Percentiles rank a stretch among this genome's conserved stretches.
These are phyloP conservation scores for Tokudaia muenninki DNA, from an alignment of 2,797 vertebrate species.

Conservation along the genomic window DNA sequence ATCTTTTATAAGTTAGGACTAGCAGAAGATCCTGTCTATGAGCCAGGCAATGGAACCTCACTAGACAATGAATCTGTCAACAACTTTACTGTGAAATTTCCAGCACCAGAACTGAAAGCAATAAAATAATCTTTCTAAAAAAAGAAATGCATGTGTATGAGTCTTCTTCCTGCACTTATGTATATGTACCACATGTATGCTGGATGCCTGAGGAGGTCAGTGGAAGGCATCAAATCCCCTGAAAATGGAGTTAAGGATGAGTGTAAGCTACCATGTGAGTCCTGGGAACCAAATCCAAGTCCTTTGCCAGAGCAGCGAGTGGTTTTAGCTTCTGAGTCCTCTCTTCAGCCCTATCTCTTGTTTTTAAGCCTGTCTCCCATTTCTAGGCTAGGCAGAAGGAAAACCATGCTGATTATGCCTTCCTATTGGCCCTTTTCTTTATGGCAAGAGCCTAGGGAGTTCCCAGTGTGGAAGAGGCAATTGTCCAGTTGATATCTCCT, in stretches of 20 bases:
- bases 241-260: neutral
- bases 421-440: neutral
- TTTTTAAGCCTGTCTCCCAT: neutral
- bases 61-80: neutral
- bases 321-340: neutral
- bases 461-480: neutral
- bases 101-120: neutral
- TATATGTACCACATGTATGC: neutral
- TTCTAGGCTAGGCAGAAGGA: neutral
- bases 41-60: neutral
- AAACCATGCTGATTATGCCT: accelerated
- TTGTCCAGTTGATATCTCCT: neutral
- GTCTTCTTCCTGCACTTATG: neutral
- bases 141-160: neutral
- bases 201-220: neutral
- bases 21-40: neutral
- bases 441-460: neutral
- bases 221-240: neutral
- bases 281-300: neutral
- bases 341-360: neutral
- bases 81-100: neutral
- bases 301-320: neutral
- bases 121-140: neutral
- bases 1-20: neutral
- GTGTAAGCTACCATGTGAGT: neutral